Evolutionary conservation across 1,140 invertebrate genomes (phyloP).

Genomic region (Asobara japonica): DNA sequence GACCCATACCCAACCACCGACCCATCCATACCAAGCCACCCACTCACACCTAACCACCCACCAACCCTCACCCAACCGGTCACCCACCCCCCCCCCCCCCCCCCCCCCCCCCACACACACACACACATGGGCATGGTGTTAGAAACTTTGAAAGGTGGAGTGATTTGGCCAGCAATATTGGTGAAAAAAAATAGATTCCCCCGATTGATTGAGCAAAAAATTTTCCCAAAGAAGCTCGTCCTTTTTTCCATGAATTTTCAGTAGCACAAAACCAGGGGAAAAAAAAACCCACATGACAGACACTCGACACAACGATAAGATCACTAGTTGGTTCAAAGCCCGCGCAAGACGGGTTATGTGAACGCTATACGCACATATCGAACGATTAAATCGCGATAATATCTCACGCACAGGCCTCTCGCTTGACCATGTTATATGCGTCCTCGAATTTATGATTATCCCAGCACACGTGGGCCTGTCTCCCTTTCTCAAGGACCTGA

Average conservation of each 20-base stretch:
- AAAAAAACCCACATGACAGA: slow-evolving; percentile 40
- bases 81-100: no score
- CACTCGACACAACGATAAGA: slow-evolving; percentile 45
- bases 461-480: slow-evolving; percentile 9
- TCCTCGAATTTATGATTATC: slow-evolving; percentile 42
- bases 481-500: not conserved
- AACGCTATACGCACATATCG: slow-evolving; percentile 41
- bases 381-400: slow-evolving; percentile 44
- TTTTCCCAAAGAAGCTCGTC: not conserved
- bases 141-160: no score
- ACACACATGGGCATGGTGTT: no score
- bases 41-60: no score
- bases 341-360: slow-evolving; percentile 34
- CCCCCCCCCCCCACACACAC: no score
- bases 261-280: not conserved
- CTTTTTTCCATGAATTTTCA: not conserved
- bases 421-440: slow-evolving; percentile 26
- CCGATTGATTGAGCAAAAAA: no score
- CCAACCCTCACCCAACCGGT: no score
- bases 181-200: no score
- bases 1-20: no score
- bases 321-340: slow-evolving; percentile 41
- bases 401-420: slow-evolving; percentile 25
- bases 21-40: no score
- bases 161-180: no score